Percentiles rank a stretch among this genome's conserved stretches.
Evolutionary conservation across 2,113 vertebrate species (phyloP).

Genomic region (Syngnathoides biaculeatus): DNA sequence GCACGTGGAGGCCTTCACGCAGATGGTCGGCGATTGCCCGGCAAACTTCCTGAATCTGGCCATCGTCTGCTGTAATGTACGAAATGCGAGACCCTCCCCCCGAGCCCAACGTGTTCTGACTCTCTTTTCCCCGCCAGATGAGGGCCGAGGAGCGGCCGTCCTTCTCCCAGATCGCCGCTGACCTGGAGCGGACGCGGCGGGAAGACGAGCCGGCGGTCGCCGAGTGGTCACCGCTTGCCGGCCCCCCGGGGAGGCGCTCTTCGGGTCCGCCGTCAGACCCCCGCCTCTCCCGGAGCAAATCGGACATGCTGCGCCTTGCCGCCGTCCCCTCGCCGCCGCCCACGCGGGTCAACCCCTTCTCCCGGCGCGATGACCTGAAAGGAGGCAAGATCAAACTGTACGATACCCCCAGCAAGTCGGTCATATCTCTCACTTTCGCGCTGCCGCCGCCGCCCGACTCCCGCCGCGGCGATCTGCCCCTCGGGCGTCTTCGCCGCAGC

Average conservation of each 20-base stretch:
- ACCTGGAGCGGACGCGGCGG: conserved; percentile 75
- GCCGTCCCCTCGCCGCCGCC: conserved; percentile 57
- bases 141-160: conserved; percentile 74
- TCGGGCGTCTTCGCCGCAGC: conserved; percentile 75
- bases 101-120: too few relatives aligned
- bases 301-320: conserved; percentile 78
- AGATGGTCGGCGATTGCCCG: conserved; percentile 86
- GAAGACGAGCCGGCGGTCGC: conserved; percentile 39
- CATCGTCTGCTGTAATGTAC: conserved; percentile 87
- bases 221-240: conserved; percentile 22
- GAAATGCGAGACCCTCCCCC: background rate
- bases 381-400: conserved; percentile 93
- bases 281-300: conserved; percentile 84
- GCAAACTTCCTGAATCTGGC: conserved; percentile 83
- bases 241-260: conserved; percentile 50
- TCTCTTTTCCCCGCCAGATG: conserved; percentile 41
- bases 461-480: conserved; percentile 29
- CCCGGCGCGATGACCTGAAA: conserved; percentile 86
- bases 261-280: conserved; percentile 68
- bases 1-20: conserved; percentile 78
- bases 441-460: conserved; percentile 72
- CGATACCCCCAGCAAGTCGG: conserved; percentile 87
- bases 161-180: conserved; percentile 80
- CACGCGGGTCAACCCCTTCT: conserved; percentile 88
- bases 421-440: conserved; percentile 83